Base-by-base conservation (phyloP, 2,888 invertebrate species). In the Oasisia sp. region DNA sequence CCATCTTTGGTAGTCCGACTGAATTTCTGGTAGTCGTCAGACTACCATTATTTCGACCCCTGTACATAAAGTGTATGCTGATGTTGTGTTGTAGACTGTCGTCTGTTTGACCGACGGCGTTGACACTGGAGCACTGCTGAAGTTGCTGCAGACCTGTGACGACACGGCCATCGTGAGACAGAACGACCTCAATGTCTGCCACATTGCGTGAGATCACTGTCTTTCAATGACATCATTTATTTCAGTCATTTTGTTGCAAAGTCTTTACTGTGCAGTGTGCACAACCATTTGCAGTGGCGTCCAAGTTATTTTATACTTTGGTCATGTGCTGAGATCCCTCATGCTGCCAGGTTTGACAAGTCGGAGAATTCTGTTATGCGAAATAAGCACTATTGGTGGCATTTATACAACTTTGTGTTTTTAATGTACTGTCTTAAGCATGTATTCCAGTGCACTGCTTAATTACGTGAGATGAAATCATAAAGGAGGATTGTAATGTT, bases 131-230 rank as follows among this genome's bases (percentile, higher is more conserved):
- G 97, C 97, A 0, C 97, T 98, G 0, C 94, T 98, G 32, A 97
- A 97, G 27, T 97, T 97, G 92, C 96, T 99, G 91, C 97, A 97
- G 94, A 97, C 97, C 50, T 98, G 98, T 95, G 98, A 98, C 96
- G 97, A 97, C 94, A 97, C 97, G 92, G 97, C 98, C 32, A 96
- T 97, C n/a, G 97, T 98, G 38, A 97, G 97, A 27, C 97, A 97
- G 92, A 97, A 98, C 93, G 95, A 97, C 91, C 97, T 97, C 95
- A 98, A 98, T 32, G 97, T 98, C 45, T 97, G 97, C 19, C 98
- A 99, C 95, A 97, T 99, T 93, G 97, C 97, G 98, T 98, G 96
- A 91, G 89, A 38, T 44, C 14, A 50, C 91, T 9, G 38, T 44
- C 32, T 50, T 89, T 38, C 89, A 89, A 91, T 45, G 56, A 27